These are phyloP conservation scores for Cervus canadensis DNA, from an alignment of 2,113 vertebrate species.

Conservation along the genomic window DNA sequence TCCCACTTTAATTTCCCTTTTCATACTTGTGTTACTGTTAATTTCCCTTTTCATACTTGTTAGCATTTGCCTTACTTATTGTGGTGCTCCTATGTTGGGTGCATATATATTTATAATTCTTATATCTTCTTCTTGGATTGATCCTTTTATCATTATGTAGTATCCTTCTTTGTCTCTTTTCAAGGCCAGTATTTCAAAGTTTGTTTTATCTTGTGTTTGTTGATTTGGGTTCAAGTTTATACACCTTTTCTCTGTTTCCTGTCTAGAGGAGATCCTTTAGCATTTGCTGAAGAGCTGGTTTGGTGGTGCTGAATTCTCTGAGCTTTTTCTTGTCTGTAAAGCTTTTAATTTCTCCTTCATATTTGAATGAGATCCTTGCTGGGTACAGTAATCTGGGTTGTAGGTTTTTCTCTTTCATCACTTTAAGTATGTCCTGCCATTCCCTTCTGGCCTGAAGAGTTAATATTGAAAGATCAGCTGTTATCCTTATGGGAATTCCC, in stretches of 20 bases:
- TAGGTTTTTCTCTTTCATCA: background rate
- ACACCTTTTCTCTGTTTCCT: background rate
- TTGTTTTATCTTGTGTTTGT: background rate
- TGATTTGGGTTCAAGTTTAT: background rate
- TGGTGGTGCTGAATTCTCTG: background rate
- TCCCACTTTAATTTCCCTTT: background rate
- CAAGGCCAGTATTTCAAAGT: background rate
- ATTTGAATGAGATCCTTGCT: background rate
- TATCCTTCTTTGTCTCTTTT: background rate
- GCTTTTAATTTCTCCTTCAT: background rate
- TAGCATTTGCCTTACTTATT: background rate
- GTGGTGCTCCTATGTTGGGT: background rate
- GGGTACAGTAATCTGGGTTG: background rate
- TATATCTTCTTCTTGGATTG: background rate
- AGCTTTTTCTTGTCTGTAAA: background rate
- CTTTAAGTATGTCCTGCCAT: background rate
- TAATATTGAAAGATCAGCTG: background rate
- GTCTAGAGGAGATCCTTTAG: background rate
- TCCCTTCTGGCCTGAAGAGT: background rate
- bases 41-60: background rate
- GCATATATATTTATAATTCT: background rate
- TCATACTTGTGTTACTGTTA: background rate
- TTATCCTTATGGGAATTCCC: background rate
- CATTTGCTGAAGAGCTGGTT: background rate
- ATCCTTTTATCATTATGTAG: background rate